These are phyloP conservation scores for Chelidonichthys spinosus DNA, from an alignment of 2,797 vertebrate species.

Conservation along the genomic window DNA sequence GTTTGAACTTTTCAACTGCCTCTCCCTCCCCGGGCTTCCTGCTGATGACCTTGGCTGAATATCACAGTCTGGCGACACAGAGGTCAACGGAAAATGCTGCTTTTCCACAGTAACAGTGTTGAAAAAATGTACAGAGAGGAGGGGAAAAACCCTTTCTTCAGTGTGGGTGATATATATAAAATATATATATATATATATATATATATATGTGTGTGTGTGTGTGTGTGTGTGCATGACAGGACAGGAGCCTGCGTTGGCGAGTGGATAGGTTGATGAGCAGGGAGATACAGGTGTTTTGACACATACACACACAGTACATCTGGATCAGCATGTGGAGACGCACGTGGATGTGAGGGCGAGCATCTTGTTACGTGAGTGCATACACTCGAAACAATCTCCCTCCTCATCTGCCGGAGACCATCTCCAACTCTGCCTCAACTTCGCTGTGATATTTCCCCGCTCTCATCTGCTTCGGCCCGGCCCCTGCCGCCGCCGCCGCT, in stretches of 20 bases:
- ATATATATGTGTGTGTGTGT: background rate
- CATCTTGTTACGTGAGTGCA: conserved; percentile 41
- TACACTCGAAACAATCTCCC: conserved; percentile 60
- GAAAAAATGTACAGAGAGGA: conserved; percentile 20
- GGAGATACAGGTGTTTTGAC: conserved; percentile 30
- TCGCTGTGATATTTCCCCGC: conserved; percentile 58
- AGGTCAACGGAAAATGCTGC: conserved; percentile 61
- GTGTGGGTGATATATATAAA: background rate
- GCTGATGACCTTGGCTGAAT: conserved; percentile 79
- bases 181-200: background rate
- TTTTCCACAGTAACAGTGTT: conserved; percentile 43
- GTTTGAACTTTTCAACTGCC: conserved; percentile 77
- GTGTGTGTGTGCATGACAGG: conserved; percentile 6
- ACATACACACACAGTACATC: background rate
- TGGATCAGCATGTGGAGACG: conserved; percentile 13
- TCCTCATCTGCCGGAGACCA: conserved; percentile 66
- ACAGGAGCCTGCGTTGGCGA: conserved; percentile 5
- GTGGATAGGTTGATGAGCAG: conserved; percentile 33
- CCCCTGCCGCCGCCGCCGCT: conserved; percentile 23
- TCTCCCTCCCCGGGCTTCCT: conserved; percentile 59
- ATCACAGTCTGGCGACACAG: conserved; percentile 68
- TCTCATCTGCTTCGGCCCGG: conserved; percentile 56
- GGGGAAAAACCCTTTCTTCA: background rate
- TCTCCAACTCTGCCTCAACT: conserved; percentile 54
- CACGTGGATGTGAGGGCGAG: conserved; percentile 27